phyloP scores from a whole-genome alignment of 2,888 invertebrate genomes.

The Crocallis elinguaria region DNA sequence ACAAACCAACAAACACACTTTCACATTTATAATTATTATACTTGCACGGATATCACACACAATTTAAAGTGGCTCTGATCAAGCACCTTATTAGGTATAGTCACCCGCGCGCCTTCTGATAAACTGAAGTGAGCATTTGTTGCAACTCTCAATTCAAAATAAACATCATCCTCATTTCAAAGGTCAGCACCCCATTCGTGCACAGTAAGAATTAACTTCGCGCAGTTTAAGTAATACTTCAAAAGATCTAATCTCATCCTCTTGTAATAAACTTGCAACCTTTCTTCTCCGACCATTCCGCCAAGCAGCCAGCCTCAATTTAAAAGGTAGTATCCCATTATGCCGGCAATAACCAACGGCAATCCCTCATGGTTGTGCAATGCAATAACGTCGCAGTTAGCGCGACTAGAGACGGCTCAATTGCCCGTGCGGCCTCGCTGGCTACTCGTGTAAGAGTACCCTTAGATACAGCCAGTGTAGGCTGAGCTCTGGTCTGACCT shows the following conservation, averaged over 20 bases:
- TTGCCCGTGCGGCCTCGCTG: constrained; percentile 75
- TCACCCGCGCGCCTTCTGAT: too few species aligned
- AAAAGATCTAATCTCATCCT: neutral
- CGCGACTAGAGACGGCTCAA: constrained; percentile 77
- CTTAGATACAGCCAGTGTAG: constrained; percentile 45
- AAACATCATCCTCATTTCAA: too few species aligned
- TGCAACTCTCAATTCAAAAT: too few species aligned
- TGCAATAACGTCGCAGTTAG: constrained; percentile 74
- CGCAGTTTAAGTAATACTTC: too few species aligned
- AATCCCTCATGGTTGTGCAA: constrained; percentile 37
- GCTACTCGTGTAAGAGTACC: constrained; percentile 43
- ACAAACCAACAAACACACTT: too few species aligned
- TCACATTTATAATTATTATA: too few species aligned
- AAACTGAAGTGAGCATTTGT: too few species aligned
- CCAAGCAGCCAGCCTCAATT: constrained; percentile 35
- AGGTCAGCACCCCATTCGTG: too few species aligned
- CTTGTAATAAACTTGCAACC: neutral
- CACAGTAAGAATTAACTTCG: too few species aligned
- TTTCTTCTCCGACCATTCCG: neutral
- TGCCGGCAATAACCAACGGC: constrained; percentile 35
- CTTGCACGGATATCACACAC: too few species aligned
- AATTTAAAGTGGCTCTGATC: too few species aligned
- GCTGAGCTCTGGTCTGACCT: constrained; percentile 41
- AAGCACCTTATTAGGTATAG: too few species aligned
- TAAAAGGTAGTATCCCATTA: constrained; percentile 35